Conservation (phyloP, 2,888 invertebrate species). For the Sabatieria punctata region DNA sequence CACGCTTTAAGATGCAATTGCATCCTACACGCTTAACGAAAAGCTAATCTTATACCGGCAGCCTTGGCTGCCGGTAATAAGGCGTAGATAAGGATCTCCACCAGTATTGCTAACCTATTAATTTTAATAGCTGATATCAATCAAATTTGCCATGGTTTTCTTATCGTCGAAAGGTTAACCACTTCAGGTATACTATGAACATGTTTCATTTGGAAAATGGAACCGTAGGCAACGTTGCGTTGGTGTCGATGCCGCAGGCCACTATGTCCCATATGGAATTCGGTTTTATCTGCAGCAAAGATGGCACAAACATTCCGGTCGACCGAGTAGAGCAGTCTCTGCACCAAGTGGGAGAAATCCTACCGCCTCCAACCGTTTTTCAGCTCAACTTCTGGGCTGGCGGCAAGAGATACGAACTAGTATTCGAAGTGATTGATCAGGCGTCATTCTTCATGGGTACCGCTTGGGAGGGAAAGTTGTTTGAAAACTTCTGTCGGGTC, state of each 20-base stretch:
- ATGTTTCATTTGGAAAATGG: constrained; percentile 56
- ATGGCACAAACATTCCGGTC: constrained; percentile 41
- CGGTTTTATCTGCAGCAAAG: constrained; percentile 45
- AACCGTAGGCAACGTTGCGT: constrained; percentile 49
- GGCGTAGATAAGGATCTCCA: too few species aligned
- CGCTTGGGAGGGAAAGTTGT: constrained; percentile 1
- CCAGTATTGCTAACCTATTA: too few species aligned
- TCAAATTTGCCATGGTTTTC: too few species aligned
- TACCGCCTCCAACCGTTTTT: constrained; percentile 48
- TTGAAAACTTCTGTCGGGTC: constrained; percentile 36
- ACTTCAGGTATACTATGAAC: constrained; percentile 46
- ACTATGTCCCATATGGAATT: constrained; percentile 41
- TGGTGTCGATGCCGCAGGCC: constrained; percentile 55
- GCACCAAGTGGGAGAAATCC: constrained; percentile 46
- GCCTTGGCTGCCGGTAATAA: too few species aligned
- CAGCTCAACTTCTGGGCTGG: constrained; percentile 34
- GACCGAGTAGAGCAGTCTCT: constrained; percentile 43
- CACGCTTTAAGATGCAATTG: too few species aligned
- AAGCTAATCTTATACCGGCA: too few species aligned
- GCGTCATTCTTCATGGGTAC: constrained; percentile 3
- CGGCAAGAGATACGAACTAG: constrained; percentile 17
- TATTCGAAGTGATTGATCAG: neutral
- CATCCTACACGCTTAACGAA: too few species aligned
- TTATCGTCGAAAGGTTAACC: too few species aligned
- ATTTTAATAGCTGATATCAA: too few species aligned